Evolutionary conservation across 2,888 invertebrate species (phyloP).

Genomic region (Sericinus montela): DNA sequence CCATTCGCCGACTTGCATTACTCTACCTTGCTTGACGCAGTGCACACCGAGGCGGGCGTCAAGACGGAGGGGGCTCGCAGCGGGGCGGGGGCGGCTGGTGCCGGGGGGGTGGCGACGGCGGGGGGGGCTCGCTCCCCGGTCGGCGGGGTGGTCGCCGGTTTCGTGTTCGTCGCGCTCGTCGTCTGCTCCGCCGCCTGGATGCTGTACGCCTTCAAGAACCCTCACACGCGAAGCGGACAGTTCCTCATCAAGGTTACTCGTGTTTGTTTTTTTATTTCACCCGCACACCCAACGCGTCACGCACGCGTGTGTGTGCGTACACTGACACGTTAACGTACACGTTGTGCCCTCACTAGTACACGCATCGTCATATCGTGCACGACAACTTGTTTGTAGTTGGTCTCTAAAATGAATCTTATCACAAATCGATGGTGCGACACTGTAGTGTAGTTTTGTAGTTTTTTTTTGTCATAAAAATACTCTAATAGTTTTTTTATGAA

Average conservation of each 20-base stretch:
- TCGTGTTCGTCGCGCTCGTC: conserved; percentile 84
- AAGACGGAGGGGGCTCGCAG: conserved; percentile 11
- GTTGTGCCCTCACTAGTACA: too few relatives aligned
- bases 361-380: too few relatives aligned
- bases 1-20: too few relatives aligned
- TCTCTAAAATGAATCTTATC: too few relatives aligned
- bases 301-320: too few relatives aligned
- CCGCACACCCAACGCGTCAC: too few relatives aligned
- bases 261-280: background rate
- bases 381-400: too few relatives aligned
- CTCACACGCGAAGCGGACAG: conserved; percentile 97
- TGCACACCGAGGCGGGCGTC: conserved; percentile 19
- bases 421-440: too few relatives aligned
- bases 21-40: conserved; percentile 4
- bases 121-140: conserved; percentile 34
- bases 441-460: too few relatives aligned
- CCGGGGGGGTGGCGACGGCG: conserved; percentile 16
- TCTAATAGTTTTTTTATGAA: too few relatives aligned
- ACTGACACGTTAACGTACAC: too few relatives aligned
- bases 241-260: conserved; percentile 94
- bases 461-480: too few relatives aligned
- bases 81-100: conserved; percentile 1
- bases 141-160: conserved; percentile 80
- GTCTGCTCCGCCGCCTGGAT: conserved; percentile 88
- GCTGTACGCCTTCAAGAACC: conserved; percentile 96